Base-by-base conservation (phyloP, 2,888 invertebrate species). In the Prosopocoilus inquinatus region DNA sequence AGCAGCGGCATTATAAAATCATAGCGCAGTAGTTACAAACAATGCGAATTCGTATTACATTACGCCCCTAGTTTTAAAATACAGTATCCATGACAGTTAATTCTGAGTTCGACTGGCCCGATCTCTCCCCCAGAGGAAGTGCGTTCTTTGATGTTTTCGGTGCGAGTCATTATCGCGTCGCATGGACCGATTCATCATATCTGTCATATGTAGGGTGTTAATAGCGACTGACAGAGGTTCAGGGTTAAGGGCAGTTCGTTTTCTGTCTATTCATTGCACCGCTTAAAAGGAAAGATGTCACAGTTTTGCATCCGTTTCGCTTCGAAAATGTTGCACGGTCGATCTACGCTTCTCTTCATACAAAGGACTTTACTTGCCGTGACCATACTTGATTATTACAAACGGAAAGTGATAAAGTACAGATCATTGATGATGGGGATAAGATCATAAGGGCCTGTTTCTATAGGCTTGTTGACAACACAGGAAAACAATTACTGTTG, bases 51-150 rank as follows among this genome's bases (percentile, higher is more conserved):
- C 63, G 62, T 66, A 66, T 69, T 65, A 61, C 57, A 65, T 65
- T 67, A 72, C 72, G 70, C 70, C 71, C 71, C 65, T 64, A 67
- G 68, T 67, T 71, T 69, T 69, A 71, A 70, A 73, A 67, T 64
- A 62, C 68, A 62, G 71, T 75, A 75, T 75, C 74, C 72, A 73
- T 75, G 72, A 70, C 75, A 74, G 74, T 74, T 75, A 75, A 75
- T 74, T 69, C 71, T 38, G 53, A 57, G 62, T 67, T 62, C 61
- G 58, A 50, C 61, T 28, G 7, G 20, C 20, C 20, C 20, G 20
- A 28, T 57, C 58, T 58, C 55, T 54, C 54, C 58, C 55, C 60
- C 67, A 65, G 68, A 68, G 67, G 64, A 68, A 70, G 75, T 74
- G 75, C 73, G 71, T 68, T 65, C 69, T 68, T 58, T 68, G 68